Conservation (phyloP, 2,888 invertebrate species). For the Apamea epomidion region DNA sequence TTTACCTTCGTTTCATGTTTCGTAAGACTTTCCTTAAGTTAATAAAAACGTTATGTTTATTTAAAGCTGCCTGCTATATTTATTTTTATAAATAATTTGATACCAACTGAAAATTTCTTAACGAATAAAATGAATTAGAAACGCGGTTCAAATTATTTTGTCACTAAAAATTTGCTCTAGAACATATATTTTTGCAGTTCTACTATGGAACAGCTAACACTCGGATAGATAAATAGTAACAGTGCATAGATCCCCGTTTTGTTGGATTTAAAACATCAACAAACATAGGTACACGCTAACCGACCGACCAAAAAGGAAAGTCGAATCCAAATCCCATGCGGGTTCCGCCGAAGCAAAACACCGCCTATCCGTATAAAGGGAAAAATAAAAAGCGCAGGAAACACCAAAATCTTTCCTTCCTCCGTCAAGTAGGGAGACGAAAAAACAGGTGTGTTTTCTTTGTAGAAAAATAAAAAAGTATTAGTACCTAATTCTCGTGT, state of each 20-base stretch:
- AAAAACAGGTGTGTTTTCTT: slow-evolving; percentile 64
- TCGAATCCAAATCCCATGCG: slow-evolving; percentile 56
- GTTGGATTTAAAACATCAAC: slow-evolving; percentile 22
- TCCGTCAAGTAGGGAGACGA: slow-evolving; percentile 40
- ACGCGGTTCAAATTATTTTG: not conserved
- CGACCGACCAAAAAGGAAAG: slow-evolving; percentile 37
- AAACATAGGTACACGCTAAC: slow-evolving; percentile 14
- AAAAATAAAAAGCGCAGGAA: slow-evolving; percentile 59
- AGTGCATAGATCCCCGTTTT: slow-evolving; percentile 2
- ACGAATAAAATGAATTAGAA: not conserved
- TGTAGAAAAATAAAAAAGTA: slow-evolving; percentile 67
- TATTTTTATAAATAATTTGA: not conserved
- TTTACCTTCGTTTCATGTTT: slow-evolving; percentile 25
- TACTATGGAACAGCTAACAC: not conserved
- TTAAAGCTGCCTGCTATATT: not conserved
- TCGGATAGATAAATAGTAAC: not conserved
- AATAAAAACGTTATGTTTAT: not conserved
- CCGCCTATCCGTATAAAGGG: slow-evolving; percentile 33
- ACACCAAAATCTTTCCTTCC: slow-evolving; percentile 57
- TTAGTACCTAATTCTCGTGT: slow-evolving; percentile 66
- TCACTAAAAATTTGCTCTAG: not conserved
- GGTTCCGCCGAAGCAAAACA: slow-evolving; percentile 45
- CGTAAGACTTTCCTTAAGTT: not conserved
- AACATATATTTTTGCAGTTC: not conserved
- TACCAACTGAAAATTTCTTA: not conserved